phyloP scores from a whole-genome alignment of 1,140 invertebrate species.

The Branchinecta lynchi region DNA sequence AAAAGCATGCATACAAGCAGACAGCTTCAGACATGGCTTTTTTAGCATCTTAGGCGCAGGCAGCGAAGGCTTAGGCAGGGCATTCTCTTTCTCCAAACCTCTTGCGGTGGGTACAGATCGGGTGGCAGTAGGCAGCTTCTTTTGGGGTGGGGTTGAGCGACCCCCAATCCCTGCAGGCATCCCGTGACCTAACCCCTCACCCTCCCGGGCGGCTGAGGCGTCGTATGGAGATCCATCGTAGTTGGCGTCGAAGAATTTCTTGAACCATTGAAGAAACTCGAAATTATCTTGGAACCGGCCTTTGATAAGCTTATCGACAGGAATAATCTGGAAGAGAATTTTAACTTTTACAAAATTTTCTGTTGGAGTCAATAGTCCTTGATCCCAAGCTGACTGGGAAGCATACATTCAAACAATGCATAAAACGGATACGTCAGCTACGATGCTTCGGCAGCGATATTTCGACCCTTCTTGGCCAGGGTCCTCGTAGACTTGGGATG shows the following conservation, averaged over 20 bases:
- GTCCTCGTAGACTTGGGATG: too few species aligned
- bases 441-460: too few species aligned
- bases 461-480: too few species aligned
- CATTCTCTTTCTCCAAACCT: neutral
- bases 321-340: slow-evolving; percentile 61
- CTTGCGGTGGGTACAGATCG: neutral
- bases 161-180: slow-evolving; percentile 22
- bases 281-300: slow-evolving; percentile 99
- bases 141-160: slow-evolving; percentile 29
- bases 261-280: slow-evolving; percentile 99
- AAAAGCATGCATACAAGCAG: slow-evolving; percentile 3
- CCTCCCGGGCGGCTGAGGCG: slow-evolving; percentile 64
- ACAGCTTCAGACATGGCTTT: too few species aligned
- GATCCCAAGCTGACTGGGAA: too few species aligned
- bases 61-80: too few species aligned
- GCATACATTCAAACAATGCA: too few species aligned
- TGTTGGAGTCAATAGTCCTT: neutral
- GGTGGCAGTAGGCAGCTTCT: slow-evolving; percentile 15
- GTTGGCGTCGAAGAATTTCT: slow-evolving; percentile 99
- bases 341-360: neutral
- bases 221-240: slow-evolving; percentile 92
- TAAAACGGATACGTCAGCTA: neutral
- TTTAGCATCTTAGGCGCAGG: too few species aligned
- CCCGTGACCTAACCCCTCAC: slow-evolving; percentile 47
- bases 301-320: slow-evolving; percentile 92